These are phyloP conservation scores for Nansenia antarctica DNA, from an alignment of 2,113 vertebrate genomes.

Conservation along the genomic window DNA sequence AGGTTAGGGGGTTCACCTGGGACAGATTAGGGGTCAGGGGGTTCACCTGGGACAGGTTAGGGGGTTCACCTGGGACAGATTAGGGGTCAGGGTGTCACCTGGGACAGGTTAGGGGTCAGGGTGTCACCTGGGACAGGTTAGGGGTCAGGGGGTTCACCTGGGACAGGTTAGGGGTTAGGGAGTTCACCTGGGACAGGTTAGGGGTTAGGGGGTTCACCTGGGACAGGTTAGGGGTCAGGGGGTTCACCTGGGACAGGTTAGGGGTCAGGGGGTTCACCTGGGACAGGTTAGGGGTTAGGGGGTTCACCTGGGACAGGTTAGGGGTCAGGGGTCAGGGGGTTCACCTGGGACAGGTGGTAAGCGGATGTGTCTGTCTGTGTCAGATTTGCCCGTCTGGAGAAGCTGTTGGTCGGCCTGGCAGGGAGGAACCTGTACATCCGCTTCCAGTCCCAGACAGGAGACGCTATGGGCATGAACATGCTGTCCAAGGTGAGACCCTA, in stretches of 20 bases:
- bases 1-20: too few relatives aligned
- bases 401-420: constrained; percentile 82
- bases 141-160: background rate
- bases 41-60: background rate
- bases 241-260: too few relatives aligned
- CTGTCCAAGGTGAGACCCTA: constrained; percentile 88
- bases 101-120: constrained; percentile 80
- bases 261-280: background rate
- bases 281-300: too few relatives aligned
- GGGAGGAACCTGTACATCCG: constrained; percentile 93
- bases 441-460: constrained; percentile 91
- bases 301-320: too few relatives aligned
- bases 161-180: too few relatives aligned
- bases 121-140: background rate
- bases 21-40: constrained; percentile 79
- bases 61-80: too few relatives aligned
- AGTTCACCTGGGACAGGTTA: constrained; percentile 79
- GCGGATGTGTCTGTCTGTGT: background rate
- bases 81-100: background rate
- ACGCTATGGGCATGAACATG: constrained; percentile 99
- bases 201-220: background rate
- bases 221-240: background rate
- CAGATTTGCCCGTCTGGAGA: constrained; percentile 93
- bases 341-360: background rate
- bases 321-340: background rate